A percentile compares a stretch with the other conserved stretches of the same genome.
Conservation (phyloP, 2,113 vertebrate genomes). For the Camelus dromedarius region DNA sequence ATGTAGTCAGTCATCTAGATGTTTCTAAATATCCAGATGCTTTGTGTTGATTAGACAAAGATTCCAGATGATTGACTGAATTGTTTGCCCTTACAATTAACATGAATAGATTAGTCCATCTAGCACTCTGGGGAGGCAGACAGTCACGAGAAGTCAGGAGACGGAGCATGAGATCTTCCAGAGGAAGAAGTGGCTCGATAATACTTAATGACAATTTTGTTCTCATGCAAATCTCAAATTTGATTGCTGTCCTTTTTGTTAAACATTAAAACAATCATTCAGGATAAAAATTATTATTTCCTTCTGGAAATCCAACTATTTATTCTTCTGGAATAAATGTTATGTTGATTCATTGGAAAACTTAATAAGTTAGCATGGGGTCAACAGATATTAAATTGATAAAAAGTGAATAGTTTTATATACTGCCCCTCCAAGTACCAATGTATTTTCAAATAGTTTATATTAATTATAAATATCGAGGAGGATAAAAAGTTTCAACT, state of each 20-base stretch:
- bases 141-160: background rate
- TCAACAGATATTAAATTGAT: background rate
- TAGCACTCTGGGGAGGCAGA: background rate
- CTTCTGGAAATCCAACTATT: background rate
- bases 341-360: background rate
- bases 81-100: conserved; percentile 39
- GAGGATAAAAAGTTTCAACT: background rate
- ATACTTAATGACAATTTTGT: background rate
- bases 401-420: background rate
- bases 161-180: background rate
- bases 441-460: background rate
- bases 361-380: background rate
- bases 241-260: background rate
- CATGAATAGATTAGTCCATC: conserved; percentile 26
- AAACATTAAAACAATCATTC: background rate
- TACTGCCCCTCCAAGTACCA: background rate
- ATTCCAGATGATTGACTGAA: conserved; percentile 64
- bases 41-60: conserved; percentile 61
- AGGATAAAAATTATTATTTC: background rate
- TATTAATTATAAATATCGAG: background rate
- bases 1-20: conserved; percentile 49
- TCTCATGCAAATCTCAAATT: background rate
- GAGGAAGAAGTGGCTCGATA: background rate
- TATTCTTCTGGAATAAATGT: background rate
- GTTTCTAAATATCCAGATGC: conserved; percentile 67